These are phyloP conservation scores for Fabriciana adippe DNA, from an alignment of 2,888 invertebrate species.

Conservation along the genomic window DNA sequence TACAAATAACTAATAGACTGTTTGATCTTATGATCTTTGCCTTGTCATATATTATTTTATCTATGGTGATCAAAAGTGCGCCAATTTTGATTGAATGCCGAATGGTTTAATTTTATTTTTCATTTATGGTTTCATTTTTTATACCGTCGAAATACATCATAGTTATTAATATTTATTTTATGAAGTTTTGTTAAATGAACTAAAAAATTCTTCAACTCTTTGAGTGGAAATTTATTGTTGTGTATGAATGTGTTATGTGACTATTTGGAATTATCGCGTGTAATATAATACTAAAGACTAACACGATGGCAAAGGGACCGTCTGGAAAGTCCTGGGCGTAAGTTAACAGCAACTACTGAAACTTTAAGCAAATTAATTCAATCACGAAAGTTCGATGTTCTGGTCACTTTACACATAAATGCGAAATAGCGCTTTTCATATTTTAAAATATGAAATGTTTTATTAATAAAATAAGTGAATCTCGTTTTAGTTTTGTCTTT, in stretches of 20 bases:
- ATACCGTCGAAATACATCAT: too few species aligned
- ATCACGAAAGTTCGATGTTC: slow-evolving; percentile 10
- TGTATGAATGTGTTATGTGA: not conserved
- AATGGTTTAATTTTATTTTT: too few species aligned
- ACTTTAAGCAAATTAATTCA: slow-evolving; percentile 27
- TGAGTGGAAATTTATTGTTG: too few species aligned
- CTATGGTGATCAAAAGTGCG: too few species aligned
- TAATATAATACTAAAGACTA: slow-evolving; percentile 18
- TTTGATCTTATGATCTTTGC: not conserved
- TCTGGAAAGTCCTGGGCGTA: slow-evolving; percentile 26
- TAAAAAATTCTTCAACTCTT: too few species aligned
- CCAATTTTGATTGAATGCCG: too few species aligned
- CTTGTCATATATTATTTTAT: too few species aligned
- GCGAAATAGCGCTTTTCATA: not conserved
- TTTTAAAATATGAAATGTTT: not conserved
- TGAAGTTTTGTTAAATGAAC: too few species aligned
- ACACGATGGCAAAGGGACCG: slow-evolving; percentile 26
- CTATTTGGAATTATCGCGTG: slow-evolving; percentile 12
- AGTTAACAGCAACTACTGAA: slow-evolving; percentile 17
- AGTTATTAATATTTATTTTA: too few species aligned
- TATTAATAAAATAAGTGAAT: not conserved
- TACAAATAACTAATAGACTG: slow-evolving; percentile 14
- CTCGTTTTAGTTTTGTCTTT: not conserved
- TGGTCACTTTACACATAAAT: slow-evolving; percentile 9
- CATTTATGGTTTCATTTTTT: too few species aligned